Base-by-base conservation (phyloP, 2,888 invertebrate species). In the Sinohyriopsis cumingii region DNA sequence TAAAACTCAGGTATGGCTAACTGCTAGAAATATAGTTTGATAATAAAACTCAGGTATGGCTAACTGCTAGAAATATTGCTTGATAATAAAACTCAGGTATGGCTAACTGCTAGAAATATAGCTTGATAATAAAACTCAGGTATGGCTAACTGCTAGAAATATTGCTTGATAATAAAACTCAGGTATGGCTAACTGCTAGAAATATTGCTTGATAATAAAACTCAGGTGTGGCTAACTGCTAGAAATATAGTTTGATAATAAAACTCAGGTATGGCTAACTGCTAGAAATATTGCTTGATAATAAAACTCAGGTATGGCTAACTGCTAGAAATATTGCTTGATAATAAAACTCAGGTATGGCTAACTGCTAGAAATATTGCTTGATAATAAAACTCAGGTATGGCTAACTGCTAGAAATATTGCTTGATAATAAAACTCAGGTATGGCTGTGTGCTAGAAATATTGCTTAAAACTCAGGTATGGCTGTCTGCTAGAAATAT, bases 391-490 rank as follows among this genome's bases (percentile, higher is more conserved):
- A 68, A 76, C 69, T 66, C 87, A 89, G 87, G 88, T 89, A 66
- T 67, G 61, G 55, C 20, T 61, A 20, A 61, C n/a, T 22, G 9
- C 12, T 45, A 64, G 33, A 33, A 33, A 9, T 9, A 33, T 33
- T 9, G 18, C 28, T 25, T 25, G 28, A 28, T 28, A 28, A 28
- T 6, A 86, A 83, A 68, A 76, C 69, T 66, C 87, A 89, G 87
- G 88, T 89, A 66, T 67, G 61, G 55, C 20, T 61, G 9, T 25
- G 9, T 22, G 9, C 12, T 45, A 64, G 33, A 33, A 33, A 9
- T 9, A 33, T 33, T 67, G 18, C 72, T 90, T 6, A 86, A 83
- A 68, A 76, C 69, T 66, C 87, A 89, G 87, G 88, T 89, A 66
- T 67, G 61, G 55, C 20, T 61, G 9, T 25, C n/a, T 22, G 9